Evolutionary conservation across 2,888 invertebrate species (phyloP), one percentile per base, ranked within the genome.

Genomic region (Phragmatobia fuliginosa): DNA sequence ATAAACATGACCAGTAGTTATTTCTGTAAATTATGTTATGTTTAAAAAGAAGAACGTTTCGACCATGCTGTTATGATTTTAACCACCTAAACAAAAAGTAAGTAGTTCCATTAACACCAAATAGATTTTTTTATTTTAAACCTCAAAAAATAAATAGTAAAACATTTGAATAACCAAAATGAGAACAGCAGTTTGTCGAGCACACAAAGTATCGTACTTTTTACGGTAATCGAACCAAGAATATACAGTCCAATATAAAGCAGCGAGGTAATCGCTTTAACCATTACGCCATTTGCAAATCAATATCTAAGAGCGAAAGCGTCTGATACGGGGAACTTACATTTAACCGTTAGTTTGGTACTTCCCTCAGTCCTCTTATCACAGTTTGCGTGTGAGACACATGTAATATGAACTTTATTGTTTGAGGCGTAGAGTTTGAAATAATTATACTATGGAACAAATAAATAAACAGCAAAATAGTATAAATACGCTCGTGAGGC

Each of bases 401-500:
- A 10, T n/a, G n/a, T 10, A n/a, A 18, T 41, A n/a, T 49, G 49
- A 49, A 49, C 49, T 49, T 49, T 49, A 49, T 49, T 49, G n/a
- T n/a, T 25, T 49, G 11, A 49, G 0, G 0, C 49, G 11, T 3
- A 49, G 11, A 25, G 49, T 49, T 3, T 49, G 1, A 1, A 49
- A 11, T n/a, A 49, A 49, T 2, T 49, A 3, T 45, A 7, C 18
- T 6, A 1, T 14, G 14, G 3, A 2, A 11, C 14, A 0, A 33
- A 41, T 3, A 45, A 21, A 49, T n/a, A 8, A 1, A 14, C 36
- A 4, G 11, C 33, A 36, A 33, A 36, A 1, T 49, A 4, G 38
- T 69, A 69, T 69, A 65, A 66, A 69, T 68, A 64, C 33, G 5
- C 5, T 28, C 6, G 38, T n/a, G 36, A 25, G 11, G 8, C 7